A percentile compares a stretch with the other conserved stretches of the same genome.
Evolutionary conservation across 2,113 vertebrate species (phyloP).

Genomic region (Spermophilus dauricus): DNA sequence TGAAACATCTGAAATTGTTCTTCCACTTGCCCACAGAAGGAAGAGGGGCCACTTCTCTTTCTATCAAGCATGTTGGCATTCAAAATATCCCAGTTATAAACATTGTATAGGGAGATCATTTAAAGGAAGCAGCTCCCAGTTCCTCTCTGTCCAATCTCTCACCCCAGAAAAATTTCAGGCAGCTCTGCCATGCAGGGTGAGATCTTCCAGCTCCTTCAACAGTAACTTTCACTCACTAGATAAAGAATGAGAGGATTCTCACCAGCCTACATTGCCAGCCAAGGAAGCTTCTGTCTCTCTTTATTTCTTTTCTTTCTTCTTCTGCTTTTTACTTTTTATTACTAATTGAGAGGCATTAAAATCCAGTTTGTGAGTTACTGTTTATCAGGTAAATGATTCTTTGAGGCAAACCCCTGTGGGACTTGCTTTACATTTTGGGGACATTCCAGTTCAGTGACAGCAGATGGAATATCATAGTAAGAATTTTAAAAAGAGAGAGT

Average conservation of each 20-base stretch:
- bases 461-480: slow-evolving; percentile 69
- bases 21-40: background rate
- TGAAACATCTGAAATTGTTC: background rate
- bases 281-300: background rate
- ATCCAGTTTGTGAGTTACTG: slow-evolving; percentile 32
- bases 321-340: background rate
- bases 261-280: background rate
- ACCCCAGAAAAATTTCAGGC: background rate
- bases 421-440: slow-evolving; percentile 63
- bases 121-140: background rate
- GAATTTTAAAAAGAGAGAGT: slow-evolving; percentile 62
- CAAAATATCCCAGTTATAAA: background rate
- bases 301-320: background rate
- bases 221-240: background rate
- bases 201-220: background rate
- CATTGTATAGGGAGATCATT: background rate
- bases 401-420: slow-evolving; percentile 36
- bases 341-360: slow-evolving; percentile 63
- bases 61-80: background rate
- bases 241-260: background rate
- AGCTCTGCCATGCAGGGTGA: background rate
- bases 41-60: background rate
- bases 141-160: background rate
- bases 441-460: slow-evolving; percentile 69
- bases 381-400: slow-evolving; percentile 67